phyloP scores from a whole-genome alignment of 2,113 vertebrate species.

The Coptodon rendalli region DNA sequence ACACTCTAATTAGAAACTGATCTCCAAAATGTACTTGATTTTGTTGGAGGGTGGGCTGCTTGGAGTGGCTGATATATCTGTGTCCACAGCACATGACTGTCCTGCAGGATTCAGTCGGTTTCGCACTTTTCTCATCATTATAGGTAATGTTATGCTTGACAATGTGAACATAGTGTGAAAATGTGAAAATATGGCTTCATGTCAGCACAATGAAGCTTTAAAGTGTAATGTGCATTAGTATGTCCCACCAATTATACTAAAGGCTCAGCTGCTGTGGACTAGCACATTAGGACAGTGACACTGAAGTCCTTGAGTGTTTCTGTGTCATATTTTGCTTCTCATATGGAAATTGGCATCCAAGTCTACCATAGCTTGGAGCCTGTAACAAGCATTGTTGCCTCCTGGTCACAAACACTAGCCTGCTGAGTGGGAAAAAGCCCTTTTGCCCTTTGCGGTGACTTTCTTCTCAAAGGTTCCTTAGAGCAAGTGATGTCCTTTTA shows the following conservation, averaged over 20 bases:
- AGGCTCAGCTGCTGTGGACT: background rate
- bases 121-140: fast-evolving
- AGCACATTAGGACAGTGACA: background rate
- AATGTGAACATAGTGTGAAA: fast-evolving
- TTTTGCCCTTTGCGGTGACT: fast-evolving
- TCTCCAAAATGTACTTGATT: fast-evolving
- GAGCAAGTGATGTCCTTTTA: background rate
- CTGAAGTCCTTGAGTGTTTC: fast-evolving
- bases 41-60: background rate
- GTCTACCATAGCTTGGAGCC: background rate
- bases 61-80: background rate
- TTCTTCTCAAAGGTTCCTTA: background rate
- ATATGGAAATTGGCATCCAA: background rate
- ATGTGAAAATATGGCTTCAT: fast-evolving
- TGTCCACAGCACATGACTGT: fast-evolving
- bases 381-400: background rate
- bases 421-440: fast-evolving
- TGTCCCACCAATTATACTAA: background rate
- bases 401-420: background rate
- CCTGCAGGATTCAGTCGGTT: background rate
- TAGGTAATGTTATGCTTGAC: background rate
- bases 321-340: background rate
- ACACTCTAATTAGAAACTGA: background rate
- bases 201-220: background rate
- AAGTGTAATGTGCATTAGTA: background rate